Base-by-base conservation (phyloP, 2,113 vertebrate species). In the Apistogramma diplotaenia region DNA sequence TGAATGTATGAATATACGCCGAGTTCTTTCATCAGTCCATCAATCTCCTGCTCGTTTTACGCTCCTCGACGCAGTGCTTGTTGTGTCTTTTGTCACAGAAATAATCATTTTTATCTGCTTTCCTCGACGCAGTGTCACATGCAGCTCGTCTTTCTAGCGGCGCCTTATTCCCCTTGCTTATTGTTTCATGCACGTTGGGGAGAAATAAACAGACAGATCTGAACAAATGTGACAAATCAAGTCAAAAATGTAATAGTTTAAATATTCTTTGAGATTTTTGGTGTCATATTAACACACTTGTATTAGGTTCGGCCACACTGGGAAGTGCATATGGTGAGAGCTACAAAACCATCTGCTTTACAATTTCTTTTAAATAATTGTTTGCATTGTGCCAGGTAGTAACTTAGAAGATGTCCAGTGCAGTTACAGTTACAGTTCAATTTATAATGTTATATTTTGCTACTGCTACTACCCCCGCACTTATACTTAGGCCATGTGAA, bases 61-160 rank as follows among this genome's bases (percentile, higher is more conserved):
- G 15, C 61, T 46, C 23, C 46, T 67, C 46, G 61, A 46, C 5
- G 15, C 23, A 46, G 23, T 67, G 61, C 61, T 67, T 46, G 37
- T 89, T 49, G 57, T 70, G 51, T 89, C 67, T 78, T 62, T 46
- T 85, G 86, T 89, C 83, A 90, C 78, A 91, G 90, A 77, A 61
- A 58, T 83, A 25, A 62, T 19, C 8, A 29, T 73, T 55, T 31
- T 55, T 75, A 13, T 83, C 73, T 86, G 27, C 85, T 80, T 59
- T 71, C 12, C 31, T 85, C 55, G 53, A 62, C 29, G 55, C 13
- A 4, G 43, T 51, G 58, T 46, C 83, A 81, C 76, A 89, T 51
- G 76, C 27, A 43, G 40, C 60, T 25, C 87, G 73, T 81, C 85
- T 40, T 23, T 70, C 71, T 61, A 76, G 58, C 40, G 55, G 49